phyloP scores from a whole-genome alignment of 2,888 invertebrate genomes.

The Andrena flavipes region DNA sequence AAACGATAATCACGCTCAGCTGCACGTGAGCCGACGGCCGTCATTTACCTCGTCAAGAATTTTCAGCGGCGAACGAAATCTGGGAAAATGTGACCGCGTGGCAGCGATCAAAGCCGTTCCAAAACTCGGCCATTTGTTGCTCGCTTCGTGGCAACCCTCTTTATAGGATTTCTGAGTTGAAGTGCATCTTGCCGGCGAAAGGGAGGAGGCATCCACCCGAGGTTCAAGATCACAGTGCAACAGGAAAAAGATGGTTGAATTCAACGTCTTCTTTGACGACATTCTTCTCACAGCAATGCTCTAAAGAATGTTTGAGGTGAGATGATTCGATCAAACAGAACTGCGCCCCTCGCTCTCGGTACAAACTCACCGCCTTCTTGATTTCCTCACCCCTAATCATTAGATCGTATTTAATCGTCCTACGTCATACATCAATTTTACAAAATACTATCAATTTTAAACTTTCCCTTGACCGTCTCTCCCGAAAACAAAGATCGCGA shows the following conservation, averaged over 20 bases:
- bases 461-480: not conserved
- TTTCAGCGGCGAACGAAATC: constrained; percentile 1
- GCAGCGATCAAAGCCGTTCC: not conserved
- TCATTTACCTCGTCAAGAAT: constrained; percentile 49
- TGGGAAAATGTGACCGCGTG: not conserved
- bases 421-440: too few relatives aligned
- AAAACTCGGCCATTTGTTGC: constrained; percentile 40
- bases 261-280: not conserved
- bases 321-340: too few relatives aligned
- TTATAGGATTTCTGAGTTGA: not conserved
- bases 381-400: not conserved
- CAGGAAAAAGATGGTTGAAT: constrained; percentile 9
- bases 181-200: not conserved
- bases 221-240: constrained; percentile 27
- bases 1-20: constrained; percentile 56
- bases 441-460: not conserved
- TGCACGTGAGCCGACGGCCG: constrained; percentile 34
- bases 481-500: not conserved
- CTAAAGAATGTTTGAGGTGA: not conserved
- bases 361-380: not conserved
- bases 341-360: not conserved
- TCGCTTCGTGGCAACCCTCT: not conserved
- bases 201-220: not conserved
- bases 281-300: not conserved
- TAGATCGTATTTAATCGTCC: not conserved